Base-by-base conservation (phyloP, 1,140 invertebrate genomes). In the Listronotus oregonensis region DNA sequence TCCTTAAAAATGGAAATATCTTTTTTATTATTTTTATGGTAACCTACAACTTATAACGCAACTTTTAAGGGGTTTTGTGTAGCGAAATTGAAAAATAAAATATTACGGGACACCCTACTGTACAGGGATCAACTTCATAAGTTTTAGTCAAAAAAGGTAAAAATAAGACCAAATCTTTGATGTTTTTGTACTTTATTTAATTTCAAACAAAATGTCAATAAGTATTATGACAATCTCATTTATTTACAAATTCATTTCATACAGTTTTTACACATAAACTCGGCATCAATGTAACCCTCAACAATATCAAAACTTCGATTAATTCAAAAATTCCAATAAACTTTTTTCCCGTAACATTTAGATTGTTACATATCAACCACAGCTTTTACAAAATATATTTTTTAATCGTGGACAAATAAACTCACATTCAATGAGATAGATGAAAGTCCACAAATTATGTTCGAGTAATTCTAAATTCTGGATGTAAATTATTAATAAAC, bases 191-290 rank as follows among this genome's bases (percentile, higher is more conserved):
- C 52, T 55, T 55, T 55, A 55, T 27, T 57, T 27, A 64, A 44
- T 56, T 56, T 49, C 51, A 64, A 64, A 64, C 62, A 64, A 64
- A 56, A 44, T 64, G 42, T 64, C 44, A 64, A 55, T 64, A 64
- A 64, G 50, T 64, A 64, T 64, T 42, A 55, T 56, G 62, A 64
- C 37, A 56, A 64, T 64, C 62, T 64, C 62, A 56, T 49, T 64
- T 64, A 64, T 64, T 64, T 64, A 64, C 54, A 64, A 56, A 64
- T 56, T 64, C 39, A 46, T 56, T 64, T 57, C 62, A 64, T 50
- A 49, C 37, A 64, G 40, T 64, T 55, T 63, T 63, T 63, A 63
- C 60, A 61, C 17, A 11, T 42, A 51, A 61, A 50, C 50, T 46
- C 18, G 60, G 32, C 60, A 34, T 44, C 27, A 46, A 54, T 63